Evolutionary conservation across 2,113 vertebrate genomes (phyloP).

Genomic region (Lipotes vexillifer): DNA sequence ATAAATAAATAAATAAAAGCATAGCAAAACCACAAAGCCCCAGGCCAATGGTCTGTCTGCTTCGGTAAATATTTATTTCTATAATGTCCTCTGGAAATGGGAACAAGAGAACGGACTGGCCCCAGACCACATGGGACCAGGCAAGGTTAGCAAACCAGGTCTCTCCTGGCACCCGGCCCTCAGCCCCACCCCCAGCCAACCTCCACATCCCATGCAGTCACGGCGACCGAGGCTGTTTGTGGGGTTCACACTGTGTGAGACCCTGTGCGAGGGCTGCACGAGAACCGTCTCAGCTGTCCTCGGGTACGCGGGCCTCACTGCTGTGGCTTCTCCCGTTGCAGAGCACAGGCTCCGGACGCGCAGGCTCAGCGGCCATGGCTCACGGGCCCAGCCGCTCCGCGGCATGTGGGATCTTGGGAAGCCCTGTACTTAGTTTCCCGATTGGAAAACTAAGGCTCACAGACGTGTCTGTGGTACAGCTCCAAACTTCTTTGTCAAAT

Average conservation of each 20-base stretch:
- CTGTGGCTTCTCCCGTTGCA: fast-evolving
- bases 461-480: neutral
- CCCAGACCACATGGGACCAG: fast-evolving
- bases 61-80: neutral
- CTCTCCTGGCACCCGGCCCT: neutral
- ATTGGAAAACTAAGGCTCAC: neutral
- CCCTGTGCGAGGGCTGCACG: neutral
- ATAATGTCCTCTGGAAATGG: neutral
- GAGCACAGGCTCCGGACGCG: too few species aligned
- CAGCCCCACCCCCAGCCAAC: neutral
- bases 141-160: neutral
- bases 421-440: neutral
- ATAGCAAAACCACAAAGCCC: neutral
- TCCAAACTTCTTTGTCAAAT: neutral
- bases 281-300: neutral
- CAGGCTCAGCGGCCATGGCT: too few species aligned
- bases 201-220: neutral
- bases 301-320: too few species aligned
- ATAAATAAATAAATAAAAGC: neutral
- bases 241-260: neutral
- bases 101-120: neutral
- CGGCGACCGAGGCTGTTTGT: fast-evolving
- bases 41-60: neutral
- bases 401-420: too few species aligned
- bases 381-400: too few species aligned